Base-by-base conservation (phyloP, 2,797 vertebrate genomes). In the Brotula barbata region DNA sequence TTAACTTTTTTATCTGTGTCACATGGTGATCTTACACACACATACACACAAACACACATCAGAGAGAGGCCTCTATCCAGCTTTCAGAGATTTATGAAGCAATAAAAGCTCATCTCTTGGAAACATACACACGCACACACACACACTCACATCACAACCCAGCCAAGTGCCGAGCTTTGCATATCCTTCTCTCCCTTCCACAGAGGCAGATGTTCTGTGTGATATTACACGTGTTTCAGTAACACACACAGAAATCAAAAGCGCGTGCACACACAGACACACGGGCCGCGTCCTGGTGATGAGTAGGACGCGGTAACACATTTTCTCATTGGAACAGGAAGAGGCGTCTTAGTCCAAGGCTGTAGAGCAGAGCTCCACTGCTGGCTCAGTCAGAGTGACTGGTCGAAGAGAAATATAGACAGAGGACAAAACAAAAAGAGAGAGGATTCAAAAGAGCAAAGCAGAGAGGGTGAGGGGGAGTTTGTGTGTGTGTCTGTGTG, bases 201-300 rank as follows among this genome's bases (percentile, higher is more conserved):
- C 77, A 86, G 66, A 83, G 80, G 82, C 86, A 89, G 84, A 87
- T 89, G 84, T 87, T 88, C 64, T 80, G 60, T 77, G 73, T 82
- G 86, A 88, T 87, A 83, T 86, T 88, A 88, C 82, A 85, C 85
- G 74, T 84, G 83, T 76, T 81, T 77, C 60, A 69, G 68, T 56
- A 73, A 59, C 54, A 68, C 62, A 71, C 71, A 75, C 65, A 64
- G 40, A 72, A 62, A 31, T 28, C 44, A 66, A 52, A 54, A 19
- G 22, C 23, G 33, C 23, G 21, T 25, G 45, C 28, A 28, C 39
- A 55, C 23, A 54, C 36, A 28, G 37, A 54, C 37, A 41, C 36
- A 41, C 21, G 28, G 25, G 58, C 57, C 47, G 48, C 50, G 67
- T 52, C 47, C 50, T 6, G 23, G 63, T 68, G 54, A 31, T 68